Evolutionary conservation across 2,888 invertebrate species (phyloP).

Genomic region (Dusona sp.): DNA sequence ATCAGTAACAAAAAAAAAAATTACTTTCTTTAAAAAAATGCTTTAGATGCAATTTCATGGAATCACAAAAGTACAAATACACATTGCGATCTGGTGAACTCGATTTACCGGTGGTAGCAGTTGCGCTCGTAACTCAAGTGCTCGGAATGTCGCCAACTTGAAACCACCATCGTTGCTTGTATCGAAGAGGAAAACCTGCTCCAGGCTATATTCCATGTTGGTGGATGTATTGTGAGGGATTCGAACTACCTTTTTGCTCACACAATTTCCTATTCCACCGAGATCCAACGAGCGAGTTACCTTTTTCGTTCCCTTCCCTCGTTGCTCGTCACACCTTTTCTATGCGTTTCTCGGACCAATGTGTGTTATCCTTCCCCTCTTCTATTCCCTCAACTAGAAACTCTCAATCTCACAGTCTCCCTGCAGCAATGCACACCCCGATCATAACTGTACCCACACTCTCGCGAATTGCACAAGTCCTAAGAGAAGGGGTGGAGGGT

Average conservation of each 20-base stretch:
- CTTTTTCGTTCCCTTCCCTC: slow-evolving; percentile 47
- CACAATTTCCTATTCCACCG: slow-evolving; percentile 63
- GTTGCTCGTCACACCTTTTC: slow-evolving; percentile 24
- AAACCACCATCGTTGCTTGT: slow-evolving; percentile 57
- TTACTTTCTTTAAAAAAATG: not conserved
- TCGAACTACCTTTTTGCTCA: slow-evolving; percentile 71
- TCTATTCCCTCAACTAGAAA: not conserved
- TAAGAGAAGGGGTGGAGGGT: not conserved
- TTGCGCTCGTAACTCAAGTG: slow-evolving; percentile 72
- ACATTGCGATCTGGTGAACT: slow-evolving; percentile 50
- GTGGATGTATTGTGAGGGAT: slow-evolving; percentile 9
- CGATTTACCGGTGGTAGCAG: slow-evolving; percentile 66
- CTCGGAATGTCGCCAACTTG: slow-evolving; percentile 72
- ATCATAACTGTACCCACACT: slow-evolving; percentile 34
- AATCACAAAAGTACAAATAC: not conserved
- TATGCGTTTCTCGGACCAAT: slow-evolving; percentile 8
- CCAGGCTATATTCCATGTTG: slow-evolving; percentile 10
- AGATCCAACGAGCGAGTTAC: slow-evolving; percentile 72
- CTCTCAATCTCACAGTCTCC: slow-evolving; percentile 28
- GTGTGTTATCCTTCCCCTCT: not conserved
- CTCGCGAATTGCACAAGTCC: slow-evolving; percentile 40
- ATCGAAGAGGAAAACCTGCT: slow-evolving; percentile 39
- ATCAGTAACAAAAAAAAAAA: not conserved
- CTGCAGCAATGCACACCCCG: slow-evolving; percentile 23
- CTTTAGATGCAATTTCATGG: not conserved